Evolutionary conservation across 2,888 invertebrate genomes (phyloP).

Genomic region (Cephus pygmeus): DNA sequence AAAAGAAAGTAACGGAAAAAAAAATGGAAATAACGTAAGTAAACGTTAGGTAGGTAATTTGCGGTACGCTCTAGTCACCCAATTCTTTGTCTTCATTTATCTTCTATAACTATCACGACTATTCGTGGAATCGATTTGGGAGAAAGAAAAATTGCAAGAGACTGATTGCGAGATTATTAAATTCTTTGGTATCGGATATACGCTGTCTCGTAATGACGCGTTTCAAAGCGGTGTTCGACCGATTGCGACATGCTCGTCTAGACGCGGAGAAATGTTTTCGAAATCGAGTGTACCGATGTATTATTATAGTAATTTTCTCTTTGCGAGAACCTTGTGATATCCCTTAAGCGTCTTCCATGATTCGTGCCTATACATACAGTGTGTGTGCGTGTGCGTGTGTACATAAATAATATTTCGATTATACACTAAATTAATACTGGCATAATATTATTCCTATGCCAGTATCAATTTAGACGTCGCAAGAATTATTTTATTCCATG

Average conservation of each 20-base stretch:
- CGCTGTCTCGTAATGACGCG: not conserved
- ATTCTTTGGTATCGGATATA: not conserved
- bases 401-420: no score
- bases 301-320: not conserved
- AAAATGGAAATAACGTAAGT: not conserved
- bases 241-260: not conserved
- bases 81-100: not conserved
- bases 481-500: not conserved
- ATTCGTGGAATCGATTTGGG: not conserved
- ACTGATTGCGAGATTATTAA: not conserved
- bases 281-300: not conserved
- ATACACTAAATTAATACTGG: no score
- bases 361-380: not conserved
- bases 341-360: not conserved
- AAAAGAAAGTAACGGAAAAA: not conserved
- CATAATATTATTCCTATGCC: no score
- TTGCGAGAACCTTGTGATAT: not conserved
- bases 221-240: not conserved
- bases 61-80: not conserved
- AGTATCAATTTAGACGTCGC: no score
- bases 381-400: not conserved
- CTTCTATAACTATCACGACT: not conserved
- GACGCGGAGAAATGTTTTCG: not conserved
- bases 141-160: not conserved
- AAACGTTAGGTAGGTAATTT: not conserved